Conservation (phyloP, 1,140 invertebrate species). For the Galleria mellonella region DNA sequence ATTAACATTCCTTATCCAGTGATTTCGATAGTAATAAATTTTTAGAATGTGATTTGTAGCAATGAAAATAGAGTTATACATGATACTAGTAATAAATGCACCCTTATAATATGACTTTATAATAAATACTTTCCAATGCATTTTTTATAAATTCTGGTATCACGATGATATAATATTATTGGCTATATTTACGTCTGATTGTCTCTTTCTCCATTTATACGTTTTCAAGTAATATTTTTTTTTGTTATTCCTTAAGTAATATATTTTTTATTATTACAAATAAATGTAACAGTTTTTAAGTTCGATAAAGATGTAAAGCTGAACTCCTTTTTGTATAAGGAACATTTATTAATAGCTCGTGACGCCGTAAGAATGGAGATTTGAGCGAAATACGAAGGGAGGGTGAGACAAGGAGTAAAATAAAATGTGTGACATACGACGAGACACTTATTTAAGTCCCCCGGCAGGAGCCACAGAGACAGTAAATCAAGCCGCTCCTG, state of each 20-base stretch:
- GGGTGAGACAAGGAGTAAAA: slow-evolving; percentile 38
- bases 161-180: too few relatives aligned
- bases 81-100: too few relatives aligned
- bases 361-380: slow-evolving; percentile 39
- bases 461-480: slow-evolving; percentile 31
- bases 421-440: slow-evolving; percentile 58
- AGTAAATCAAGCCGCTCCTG: slow-evolving; percentile 56
- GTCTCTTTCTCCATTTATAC: not conserved
- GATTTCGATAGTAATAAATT: too few relatives aligned
- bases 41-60: too few relatives aligned
- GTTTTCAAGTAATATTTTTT: not conserved
- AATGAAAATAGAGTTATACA: too few relatives aligned
- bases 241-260: not conserved
- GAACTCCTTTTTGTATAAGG: slow-evolving; percentile 44
- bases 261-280: too few relatives aligned
- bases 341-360: slow-evolving; percentile 59
- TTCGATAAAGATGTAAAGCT: slow-evolving; percentile 4
- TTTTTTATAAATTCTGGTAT: too few relatives aligned
- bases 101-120: too few relatives aligned
- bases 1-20: too few relatives aligned
- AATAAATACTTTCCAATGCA: too few relatives aligned
- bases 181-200: too few relatives aligned
- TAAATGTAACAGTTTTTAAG: too few relatives aligned
- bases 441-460: slow-evolving; percentile 55
- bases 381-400: slow-evolving; percentile 35